Evolutionary conservation across 2,888 invertebrate species (phyloP).

Genomic region (Hyalella azteca): DNA sequence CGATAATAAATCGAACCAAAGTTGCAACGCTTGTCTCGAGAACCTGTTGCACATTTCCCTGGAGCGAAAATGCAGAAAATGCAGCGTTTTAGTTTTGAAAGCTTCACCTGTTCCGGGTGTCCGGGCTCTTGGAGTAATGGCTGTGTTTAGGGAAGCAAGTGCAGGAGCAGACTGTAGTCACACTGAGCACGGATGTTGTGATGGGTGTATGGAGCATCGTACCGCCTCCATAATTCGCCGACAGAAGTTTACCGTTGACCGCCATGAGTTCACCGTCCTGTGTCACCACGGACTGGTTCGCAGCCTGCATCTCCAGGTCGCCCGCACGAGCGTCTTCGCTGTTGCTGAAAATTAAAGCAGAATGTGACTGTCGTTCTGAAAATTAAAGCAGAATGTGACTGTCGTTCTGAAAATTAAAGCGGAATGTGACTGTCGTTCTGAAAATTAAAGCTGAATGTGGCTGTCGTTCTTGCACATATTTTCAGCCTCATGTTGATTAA

Average conservation of each 20-base stretch:
- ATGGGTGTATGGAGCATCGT: constrained; percentile 4
- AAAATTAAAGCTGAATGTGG: no score
- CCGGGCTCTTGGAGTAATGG: constrained; percentile 47
- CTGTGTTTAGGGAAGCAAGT: constrained; percentile 60
- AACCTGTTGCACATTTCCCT: no score
- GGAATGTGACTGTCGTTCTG: no score
- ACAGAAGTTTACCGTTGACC: constrained; percentile 86
- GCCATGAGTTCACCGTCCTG: constrained; percentile 97
- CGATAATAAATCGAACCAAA: no score
- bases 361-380: no score
- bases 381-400: no score
- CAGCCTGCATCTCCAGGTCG: constrained; percentile 88
- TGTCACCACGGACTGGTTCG: constrained; percentile 91
- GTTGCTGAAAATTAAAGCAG: constrained; percentile 70
- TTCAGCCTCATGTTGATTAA: no score
- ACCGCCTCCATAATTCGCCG: constrained; percentile 62
- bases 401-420: no score
- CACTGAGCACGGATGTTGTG: constrained; percentile 66
- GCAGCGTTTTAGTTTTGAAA: no score
- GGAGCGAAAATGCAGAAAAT: no score
- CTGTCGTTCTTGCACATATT: no score
- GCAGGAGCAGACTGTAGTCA: constrained; percentile 61
- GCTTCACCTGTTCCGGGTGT: constrained; percentile 47
- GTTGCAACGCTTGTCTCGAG: no score
- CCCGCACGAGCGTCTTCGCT: constrained; percentile 97